phyloP scores from a whole-genome alignment of 2,797 vertebrate genomes.

The Gallinago nigripennis region DNA sequence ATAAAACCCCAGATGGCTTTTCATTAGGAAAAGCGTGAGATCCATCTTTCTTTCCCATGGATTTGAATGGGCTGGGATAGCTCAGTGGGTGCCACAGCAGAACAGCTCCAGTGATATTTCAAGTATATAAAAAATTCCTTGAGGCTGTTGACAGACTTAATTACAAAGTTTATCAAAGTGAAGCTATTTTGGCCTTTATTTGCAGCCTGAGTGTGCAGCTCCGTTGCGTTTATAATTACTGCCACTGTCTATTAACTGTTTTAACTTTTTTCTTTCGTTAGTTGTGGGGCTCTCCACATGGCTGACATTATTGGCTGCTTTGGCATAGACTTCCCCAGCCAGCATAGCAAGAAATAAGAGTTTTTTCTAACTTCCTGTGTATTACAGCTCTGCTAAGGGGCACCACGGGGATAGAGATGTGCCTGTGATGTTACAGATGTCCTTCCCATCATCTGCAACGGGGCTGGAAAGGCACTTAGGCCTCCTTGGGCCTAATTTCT shows the following conservation, averaged over 20 bases:
- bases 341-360: not conserved
- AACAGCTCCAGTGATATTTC: not conserved
- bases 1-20: not conserved
- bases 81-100: not conserved
- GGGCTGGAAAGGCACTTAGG: not conserved
- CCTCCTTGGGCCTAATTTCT: not conserved
- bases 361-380: not conserved
- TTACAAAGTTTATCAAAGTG: not conserved
- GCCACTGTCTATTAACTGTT: not conserved
- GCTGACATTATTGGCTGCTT: not conserved
- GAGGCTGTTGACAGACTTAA: not conserved
- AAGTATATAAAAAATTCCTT: not conserved
- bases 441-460: not conserved
- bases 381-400: not conserved
- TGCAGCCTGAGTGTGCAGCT: not conserved
- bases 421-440: not conserved
- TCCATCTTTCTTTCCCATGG: accelerated
- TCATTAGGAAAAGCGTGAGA: not conserved
- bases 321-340: not conserved
- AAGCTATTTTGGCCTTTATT: not conserved
- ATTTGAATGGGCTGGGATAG: not conserved
- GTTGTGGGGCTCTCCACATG: not conserved
- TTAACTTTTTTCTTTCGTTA: not conserved
- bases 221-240: not conserved
- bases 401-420: not conserved